Evolutionary conservation across 2,113 vertebrate species (phyloP).

Genomic region (Ctenomys sociabilis): DNA sequence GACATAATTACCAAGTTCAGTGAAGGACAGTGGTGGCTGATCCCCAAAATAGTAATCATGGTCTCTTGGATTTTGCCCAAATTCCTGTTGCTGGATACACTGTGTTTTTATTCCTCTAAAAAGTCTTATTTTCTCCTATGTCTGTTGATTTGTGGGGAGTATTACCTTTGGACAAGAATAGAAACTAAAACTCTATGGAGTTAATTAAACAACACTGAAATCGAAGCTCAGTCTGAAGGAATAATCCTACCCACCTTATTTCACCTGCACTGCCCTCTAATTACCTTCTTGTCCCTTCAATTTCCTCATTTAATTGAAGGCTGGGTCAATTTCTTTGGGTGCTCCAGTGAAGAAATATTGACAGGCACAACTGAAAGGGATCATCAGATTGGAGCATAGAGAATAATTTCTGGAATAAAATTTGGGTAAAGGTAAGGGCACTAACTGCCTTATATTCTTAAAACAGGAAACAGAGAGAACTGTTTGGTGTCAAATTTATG

Average conservation of each 20-base stretch:
- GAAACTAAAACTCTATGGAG: conserved; percentile 77
- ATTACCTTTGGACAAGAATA: conserved; percentile 79
- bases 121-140: conserved; percentile 73
- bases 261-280: conserved; percentile 72
- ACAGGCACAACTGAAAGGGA: conserved; percentile 65
- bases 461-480: not conserved
- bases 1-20: not conserved
- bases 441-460: conserved; percentile 21
- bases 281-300: conserved; percentile 68
- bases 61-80: conserved; percentile 1
- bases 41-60: not conserved
- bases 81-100: not conserved
- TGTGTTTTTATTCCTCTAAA: conserved; percentile 41
- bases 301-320: conserved; percentile 80
- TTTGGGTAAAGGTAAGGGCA: not conserved
- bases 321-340: conserved; percentile 77
- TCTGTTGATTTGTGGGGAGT: conserved; percentile 58
- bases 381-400: conserved; percentile 52
- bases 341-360: conserved; percentile 50
- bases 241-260: conserved; percentile 64
- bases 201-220: conserved; percentile 80
- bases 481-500: not conserved
- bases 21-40: not conserved
- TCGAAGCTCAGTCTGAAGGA: conserved; percentile 71
- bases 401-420: conserved; percentile 50